Base-by-base conservation (phyloP, 2,113 vertebrate genomes). In the Pteropus alecto region DNA sequence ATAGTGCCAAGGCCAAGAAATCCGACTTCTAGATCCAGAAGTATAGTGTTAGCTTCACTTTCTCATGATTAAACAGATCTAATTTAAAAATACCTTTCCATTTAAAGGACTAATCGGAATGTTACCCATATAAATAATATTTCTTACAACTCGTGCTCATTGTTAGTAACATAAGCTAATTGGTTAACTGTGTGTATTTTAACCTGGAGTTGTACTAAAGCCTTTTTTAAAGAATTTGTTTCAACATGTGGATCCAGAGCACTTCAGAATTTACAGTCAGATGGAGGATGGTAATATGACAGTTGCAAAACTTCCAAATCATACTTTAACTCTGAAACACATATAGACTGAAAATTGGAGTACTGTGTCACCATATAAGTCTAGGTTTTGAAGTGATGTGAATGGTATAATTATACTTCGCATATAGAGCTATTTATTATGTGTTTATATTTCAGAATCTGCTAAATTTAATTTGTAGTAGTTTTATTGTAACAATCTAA, bases 201-300 rank as follows among this genome's bases (percentile, higher is more conserved):
- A 83, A 94, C 38, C 35, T 95, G 22, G n/a, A 95, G 38, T 84
- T 30, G 6, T 95, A 67, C 73, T 81, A 96, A 95, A 76, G 81
- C 41, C 28, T 90, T 98, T 96, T 97, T 65, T 41, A 71, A 74
- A 91, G 85, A 98, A 97, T 82, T 94, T 83, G 12, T 98, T 98
- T 97, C 43, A 79, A 88, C 56, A 70, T 87, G 67, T 91, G 46
- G 3, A 0, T 87, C 3, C n/a, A 41, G 68, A 70, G 33, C 28
- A 76, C 63, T 84, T 87, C 67, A 67, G 76, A 89, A 94, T 96
- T 78, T 97, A 76, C 46, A 97, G 41, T 81, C 97, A 94, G 24
- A 21, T 58, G 18, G 54, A 48, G 54, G 51, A 85, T 96, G 71
- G 60, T 86, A 87, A 48, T 11, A 14, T 92, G 93, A 94, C 88